These are phyloP conservation scores for Geopemphigus sp. DNA, from an alignment of 1,140 invertebrate species.

Conservation along the genomic window DNA sequence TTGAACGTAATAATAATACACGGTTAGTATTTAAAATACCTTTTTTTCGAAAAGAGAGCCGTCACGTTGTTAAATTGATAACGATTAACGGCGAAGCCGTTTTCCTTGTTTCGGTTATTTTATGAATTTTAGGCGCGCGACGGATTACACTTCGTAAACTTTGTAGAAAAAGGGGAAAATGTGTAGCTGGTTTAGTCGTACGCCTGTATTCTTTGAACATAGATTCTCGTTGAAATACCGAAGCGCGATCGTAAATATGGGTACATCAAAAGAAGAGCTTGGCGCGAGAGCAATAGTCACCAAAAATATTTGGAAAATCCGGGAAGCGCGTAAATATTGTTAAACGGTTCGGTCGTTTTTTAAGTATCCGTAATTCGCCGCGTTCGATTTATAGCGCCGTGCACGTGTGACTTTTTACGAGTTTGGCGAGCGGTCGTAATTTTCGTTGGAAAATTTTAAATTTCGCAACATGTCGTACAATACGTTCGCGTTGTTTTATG, in stretches of 20 bases:
- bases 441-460: neutral
- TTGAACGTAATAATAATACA: neutral
- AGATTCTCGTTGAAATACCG: neutral
- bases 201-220: neutral
- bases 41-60: no score
- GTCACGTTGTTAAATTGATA: no score
- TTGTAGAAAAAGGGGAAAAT: neutral
- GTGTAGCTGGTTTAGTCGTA: neutral
- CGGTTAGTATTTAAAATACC: no score
- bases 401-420: no score
- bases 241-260: neutral
- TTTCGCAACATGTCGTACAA: no score
- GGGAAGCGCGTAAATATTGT: slow-evolving; percentile 9
- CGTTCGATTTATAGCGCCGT: no score
- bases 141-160: neutral
- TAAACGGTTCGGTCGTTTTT: neutral
- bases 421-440: neutral
- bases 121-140: no score
- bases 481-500: neutral
- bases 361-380: no score
- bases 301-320: slow-evolving; percentile 27
- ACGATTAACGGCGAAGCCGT: no score
- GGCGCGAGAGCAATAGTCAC: neutral
- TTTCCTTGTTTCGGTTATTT: no score
- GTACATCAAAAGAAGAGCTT: neutral